Evolutionary conservation across 2,888 invertebrate species (phyloP).

Genomic region (Toxonevra muliebris): DNA sequence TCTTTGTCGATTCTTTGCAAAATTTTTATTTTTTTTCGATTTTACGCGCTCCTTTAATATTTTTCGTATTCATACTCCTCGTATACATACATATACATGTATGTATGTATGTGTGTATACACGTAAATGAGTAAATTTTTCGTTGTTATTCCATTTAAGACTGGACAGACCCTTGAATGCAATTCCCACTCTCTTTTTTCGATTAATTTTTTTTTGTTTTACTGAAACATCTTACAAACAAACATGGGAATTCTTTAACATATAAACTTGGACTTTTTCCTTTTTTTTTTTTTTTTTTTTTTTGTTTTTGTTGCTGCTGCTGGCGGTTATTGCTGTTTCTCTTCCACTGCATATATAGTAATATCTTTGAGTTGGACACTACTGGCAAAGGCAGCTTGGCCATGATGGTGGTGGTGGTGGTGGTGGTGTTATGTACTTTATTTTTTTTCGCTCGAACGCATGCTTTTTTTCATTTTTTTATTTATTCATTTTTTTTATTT

Average conservation of each 20-base stretch:
- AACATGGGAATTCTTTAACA: constrained; percentile 19
- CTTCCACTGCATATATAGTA: constrained; percentile 12
- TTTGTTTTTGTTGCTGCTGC: constrained; percentile 15
- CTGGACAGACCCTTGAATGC: too few species aligned
- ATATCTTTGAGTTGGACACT: neutral
- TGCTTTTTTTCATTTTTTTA: constrained; percentile 12
- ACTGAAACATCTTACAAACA: neutral
- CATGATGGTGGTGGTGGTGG: constrained; percentile 13
- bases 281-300: constrained; percentile 27
- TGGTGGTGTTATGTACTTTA: constrained; percentile 21
- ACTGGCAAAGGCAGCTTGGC: neutral
- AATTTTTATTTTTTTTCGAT: too few species aligned
- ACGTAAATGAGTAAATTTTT: neutral
- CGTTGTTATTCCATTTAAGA: neutral
- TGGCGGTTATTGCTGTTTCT: constrained; percentile 3
- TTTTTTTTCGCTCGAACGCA: constrained; percentile 5
- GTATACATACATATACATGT: neutral
- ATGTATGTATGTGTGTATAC: constrained; percentile 6
- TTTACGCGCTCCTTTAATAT: neutral
- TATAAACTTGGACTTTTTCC: constrained; percentile 7
- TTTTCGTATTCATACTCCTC: constrained; percentile 1
- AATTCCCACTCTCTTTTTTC: too few species aligned
- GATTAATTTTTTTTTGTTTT: neutral
- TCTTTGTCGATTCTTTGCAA: constrained; percentile 23
- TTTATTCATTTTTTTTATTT: neutral